Evolutionary conservation across 2,113 vertebrate species (phyloP).

Genomic region (Melanotaenia duboulayi): DNA sequence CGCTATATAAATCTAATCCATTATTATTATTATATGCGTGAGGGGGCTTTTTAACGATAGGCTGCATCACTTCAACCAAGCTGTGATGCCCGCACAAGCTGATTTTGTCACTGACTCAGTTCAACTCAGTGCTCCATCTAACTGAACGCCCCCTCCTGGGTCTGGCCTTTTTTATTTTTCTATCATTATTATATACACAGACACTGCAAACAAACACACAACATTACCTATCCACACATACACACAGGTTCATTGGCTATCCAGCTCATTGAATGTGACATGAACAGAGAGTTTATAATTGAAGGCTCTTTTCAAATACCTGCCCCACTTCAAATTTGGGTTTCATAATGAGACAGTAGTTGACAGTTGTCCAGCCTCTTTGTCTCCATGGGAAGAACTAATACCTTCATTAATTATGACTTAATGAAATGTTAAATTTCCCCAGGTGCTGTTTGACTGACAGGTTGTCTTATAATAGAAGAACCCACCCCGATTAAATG

Average conservation of each 20-base stretch:
- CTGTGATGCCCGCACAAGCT: too few relatives aligned
- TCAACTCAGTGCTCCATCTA: too few relatives aligned
- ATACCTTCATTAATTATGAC: slow-evolving; percentile 75
- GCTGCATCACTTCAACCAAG: too few relatives aligned
- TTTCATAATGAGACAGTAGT: slow-evolving; percentile 49
- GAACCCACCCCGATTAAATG: slow-evolving; percentile 48
- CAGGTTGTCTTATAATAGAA: slow-evolving; percentile 62
- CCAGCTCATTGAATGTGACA: slow-evolving; percentile 35
- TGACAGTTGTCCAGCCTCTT: slow-evolving; percentile 29
- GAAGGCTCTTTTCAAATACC: slow-evolving; percentile 36
- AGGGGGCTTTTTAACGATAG: too few relatives aligned
- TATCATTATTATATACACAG: background rate
- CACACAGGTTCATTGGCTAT: background rate
- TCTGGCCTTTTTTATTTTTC: too few relatives aligned
- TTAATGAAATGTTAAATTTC: slow-evolving; percentile 76
- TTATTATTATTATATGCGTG: too few relatives aligned
- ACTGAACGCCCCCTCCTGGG: too few relatives aligned
- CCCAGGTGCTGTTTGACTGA: slow-evolving; percentile 73
- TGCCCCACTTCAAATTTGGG: slow-evolving; percentile 38
- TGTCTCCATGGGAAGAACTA: slow-evolving; percentile 45
- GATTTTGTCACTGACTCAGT: too few relatives aligned
- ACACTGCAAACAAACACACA: background rate
- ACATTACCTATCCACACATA: background rate
- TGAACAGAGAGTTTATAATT: slow-evolving; percentile 46
- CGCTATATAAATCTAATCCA: too few relatives aligned